A percentile compares a stretch with the other conserved stretches of the same genome.
These are phyloP conservation scores for Phylloscopus trochiloides DNA, from an alignment of 2,113 vertebrate species.

Conservation along the genomic window DNA sequence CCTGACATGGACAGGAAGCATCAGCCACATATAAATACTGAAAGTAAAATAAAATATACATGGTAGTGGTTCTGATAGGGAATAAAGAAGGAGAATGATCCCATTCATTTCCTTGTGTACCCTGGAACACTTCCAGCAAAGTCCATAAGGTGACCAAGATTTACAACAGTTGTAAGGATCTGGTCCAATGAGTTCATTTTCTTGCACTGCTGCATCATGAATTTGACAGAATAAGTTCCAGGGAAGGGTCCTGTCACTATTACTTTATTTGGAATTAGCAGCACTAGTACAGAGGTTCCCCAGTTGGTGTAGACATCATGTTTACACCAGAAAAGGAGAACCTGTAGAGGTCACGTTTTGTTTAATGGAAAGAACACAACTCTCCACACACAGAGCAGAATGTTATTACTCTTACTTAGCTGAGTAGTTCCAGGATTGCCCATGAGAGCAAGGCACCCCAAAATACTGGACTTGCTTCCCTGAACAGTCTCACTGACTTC, in stretches of 20 bases:
- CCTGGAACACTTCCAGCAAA: neutral
- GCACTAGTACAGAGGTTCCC: neutral
- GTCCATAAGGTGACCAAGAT: neutral
- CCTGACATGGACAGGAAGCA: neutral
- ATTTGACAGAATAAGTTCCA: neutral
- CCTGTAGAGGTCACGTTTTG: neutral
- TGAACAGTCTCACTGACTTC: neutral
- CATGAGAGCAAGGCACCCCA: neutral
- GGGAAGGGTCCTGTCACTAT: neutral
- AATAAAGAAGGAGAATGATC: neutral
- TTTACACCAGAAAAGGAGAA: slow-evolving; percentile 57
- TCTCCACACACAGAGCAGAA: neutral
- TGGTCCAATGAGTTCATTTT: slow-evolving; percentile 15
- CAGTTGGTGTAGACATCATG: neutral
- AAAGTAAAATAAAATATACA: neutral
- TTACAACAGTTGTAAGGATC: neutral
- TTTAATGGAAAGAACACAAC: slow-evolving; percentile 39
- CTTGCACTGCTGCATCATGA: neutral
- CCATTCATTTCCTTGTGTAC: neutral
- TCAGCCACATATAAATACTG: neutral
- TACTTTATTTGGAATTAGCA: slow-evolving; percentile 47
- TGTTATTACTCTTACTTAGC: neutral
- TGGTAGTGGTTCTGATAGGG: neutral
- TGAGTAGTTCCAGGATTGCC: neutral
- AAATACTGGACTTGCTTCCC: neutral